Evolutionary conservation across 2,797 vertebrate species (phyloP).

Genomic region (Jordanella pulchra): DNA sequence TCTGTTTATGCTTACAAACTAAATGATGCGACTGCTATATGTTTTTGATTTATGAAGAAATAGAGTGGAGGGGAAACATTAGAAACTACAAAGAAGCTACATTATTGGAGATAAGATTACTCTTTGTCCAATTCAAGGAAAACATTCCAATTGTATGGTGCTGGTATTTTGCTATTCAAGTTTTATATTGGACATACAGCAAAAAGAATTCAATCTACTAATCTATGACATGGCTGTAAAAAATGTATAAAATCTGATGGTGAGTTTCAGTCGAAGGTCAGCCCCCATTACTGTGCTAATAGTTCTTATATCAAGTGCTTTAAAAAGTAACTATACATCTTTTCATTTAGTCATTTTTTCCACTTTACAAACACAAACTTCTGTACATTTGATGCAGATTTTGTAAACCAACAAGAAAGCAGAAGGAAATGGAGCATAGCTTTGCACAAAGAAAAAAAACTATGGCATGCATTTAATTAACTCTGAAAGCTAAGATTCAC

Average conservation of each 20-base stretch:
- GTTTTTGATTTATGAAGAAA: constrained; percentile 21
- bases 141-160: not conserved
- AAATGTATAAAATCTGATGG: constrained; percentile 72
- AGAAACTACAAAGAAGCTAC: constrained; percentile 20
- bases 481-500: not conserved
- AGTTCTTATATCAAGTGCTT: constrained; percentile 1
- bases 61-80: not conserved
- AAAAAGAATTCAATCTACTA: not conserved
- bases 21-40: constrained; percentile 13
- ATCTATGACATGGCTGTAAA: constrained; percentile 41
- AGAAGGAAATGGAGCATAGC: not conserved
- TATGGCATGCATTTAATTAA: not conserved
- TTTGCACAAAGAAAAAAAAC: not conserved
- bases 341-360: not conserved
- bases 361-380: not conserved
- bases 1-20: constrained; percentile 9
- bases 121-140: constrained; percentile 5
- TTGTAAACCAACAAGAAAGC: not conserved
- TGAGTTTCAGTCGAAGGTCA: constrained; percentile 68
- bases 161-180: not conserved
- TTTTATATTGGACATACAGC: not conserved
- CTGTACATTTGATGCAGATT: not conserved
- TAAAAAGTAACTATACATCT: not conserved
- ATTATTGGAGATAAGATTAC: constrained; percentile 36
- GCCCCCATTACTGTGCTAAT: constrained; percentile 48